phyloP scores from a whole-genome alignment of 2,113 vertebrate species.

The Nyctereutes procyonoides region DNA sequence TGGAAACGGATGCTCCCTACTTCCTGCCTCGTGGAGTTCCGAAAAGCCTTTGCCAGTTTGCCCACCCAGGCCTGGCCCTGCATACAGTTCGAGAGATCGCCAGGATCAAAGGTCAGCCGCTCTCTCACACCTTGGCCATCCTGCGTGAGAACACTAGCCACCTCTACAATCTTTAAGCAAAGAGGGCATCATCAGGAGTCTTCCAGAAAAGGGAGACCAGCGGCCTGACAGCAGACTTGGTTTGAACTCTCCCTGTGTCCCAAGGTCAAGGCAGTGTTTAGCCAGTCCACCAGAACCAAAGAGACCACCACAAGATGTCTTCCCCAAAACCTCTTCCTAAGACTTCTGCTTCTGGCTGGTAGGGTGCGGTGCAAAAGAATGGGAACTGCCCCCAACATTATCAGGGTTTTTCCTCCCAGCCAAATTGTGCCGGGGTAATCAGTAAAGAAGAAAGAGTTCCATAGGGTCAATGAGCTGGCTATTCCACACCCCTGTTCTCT shows the following conservation, averaged over 20 bases:
- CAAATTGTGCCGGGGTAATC: background rate
- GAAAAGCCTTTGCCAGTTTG: conserved; percentile 82
- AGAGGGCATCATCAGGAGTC: background rate
- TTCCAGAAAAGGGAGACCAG: background rate
- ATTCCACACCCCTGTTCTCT: background rate
- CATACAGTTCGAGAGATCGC: conserved; percentile 90
- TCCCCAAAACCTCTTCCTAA: conserved; percentile 22
- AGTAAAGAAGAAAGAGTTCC: background rate
- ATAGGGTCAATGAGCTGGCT: background rate
- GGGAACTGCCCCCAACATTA: background rate
- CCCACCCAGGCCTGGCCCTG: conserved; percentile 92
- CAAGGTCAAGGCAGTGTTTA: background rate
- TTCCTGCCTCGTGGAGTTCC: conserved; percentile 90
- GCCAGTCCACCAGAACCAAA: background rate
- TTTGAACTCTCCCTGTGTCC: conserved; percentile 32
- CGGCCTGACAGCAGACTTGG: background rate
- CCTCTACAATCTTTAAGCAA: conserved; percentile 86
- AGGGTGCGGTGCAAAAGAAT: background rate
- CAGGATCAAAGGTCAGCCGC: conserved; percentile 83
- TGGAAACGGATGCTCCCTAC: conserved; percentile 92
- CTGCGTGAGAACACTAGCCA: conserved; percentile 88
- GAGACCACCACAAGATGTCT: background rate
- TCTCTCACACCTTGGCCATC: conserved; percentile 82
- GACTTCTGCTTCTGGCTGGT: conserved; percentile 37
- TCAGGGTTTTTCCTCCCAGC: background rate